Evolutionary conservation across 1,140 invertebrate species (phyloP), one percentile per base, ranked within the genome.

Genomic region (Olivierus martensii): DNA sequence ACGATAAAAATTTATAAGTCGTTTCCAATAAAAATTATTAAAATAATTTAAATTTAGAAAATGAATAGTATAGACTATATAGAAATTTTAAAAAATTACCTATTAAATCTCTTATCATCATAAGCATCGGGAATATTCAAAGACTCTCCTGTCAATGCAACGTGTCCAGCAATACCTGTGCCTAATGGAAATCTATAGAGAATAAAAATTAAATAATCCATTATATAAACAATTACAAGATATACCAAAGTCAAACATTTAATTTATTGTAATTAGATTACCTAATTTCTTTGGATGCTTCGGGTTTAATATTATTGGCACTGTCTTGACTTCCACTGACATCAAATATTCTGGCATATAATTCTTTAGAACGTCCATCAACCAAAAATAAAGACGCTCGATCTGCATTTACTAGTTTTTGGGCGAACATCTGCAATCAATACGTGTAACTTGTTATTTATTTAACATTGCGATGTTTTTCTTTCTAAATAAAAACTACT

Each of bases 301-400:
- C 56, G 21, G 9, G n/a, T 28, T 58, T 54, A 18, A 44, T 57
- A 42, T 42, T 62, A 12, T 42, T 58, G 11, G 65, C 63, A 36
- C 67, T 64, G 5, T 62, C 58, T 42, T 63, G 49, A 47, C 68
- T 65, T 28, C 68, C 62, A 3, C 78, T 79, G 15, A 84, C 70
- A 64, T 89, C 84, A 67, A 88, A 89, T 37, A 89, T 83, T 38
- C 82, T 75, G 2, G 85, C 83, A 61, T 86, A 87, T 11, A 89
- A 69, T 66, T 88, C 82, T 52, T 77, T 74, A 48, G 75, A 81
- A 55, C 76, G 76, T 19, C 72, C 72, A 66, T 87, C 83, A 0
- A 86, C 71, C 3, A 87, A 71, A 64, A 87, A 87, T 15, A 87
- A 67, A 0, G 83, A 85, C 0, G 83, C 82, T 51, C 84, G 66